Conservation (phyloP, 2,888 invertebrate genomes). For the Hydriomena furcata region DNA sequence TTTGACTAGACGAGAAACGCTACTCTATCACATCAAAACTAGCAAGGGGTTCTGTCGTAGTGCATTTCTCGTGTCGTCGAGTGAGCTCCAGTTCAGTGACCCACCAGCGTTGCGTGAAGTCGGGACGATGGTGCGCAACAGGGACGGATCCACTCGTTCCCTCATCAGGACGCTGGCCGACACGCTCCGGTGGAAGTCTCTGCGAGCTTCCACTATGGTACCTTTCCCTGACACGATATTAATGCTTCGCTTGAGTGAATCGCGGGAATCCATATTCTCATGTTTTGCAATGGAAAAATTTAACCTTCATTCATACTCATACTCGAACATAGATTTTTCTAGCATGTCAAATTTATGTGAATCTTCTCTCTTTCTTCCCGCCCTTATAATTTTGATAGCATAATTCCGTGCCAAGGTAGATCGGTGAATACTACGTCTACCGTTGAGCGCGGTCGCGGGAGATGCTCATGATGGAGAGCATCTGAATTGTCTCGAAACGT, state of each 20-base stretch:
- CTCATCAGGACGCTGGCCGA: slow-evolving; percentile 74
- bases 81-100: slow-evolving; percentile 71
- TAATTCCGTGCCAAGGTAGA: too few relatives aligned
- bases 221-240: slow-evolving; percentile 46
- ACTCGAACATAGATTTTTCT: too few relatives aligned
- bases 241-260: slow-evolving; percentile 34
- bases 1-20: slow-evolving; percentile 43
- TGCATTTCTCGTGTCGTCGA: slow-evolving; percentile 49
- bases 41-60: slow-evolving; percentile 52
- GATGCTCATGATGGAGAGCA: too few relatives aligned
- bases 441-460: too few relatives aligned
- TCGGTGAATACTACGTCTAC: too few relatives aligned
- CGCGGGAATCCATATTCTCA: slow-evolving; percentile 1
- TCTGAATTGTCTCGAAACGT: too few relatives aligned
- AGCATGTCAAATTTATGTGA: too few relatives aligned
- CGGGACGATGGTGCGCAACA: slow-evolving; percentile 77
- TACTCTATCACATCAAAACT: slow-evolving; percentile 52
- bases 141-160: slow-evolving; percentile 72
- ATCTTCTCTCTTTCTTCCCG: too few relatives aligned
- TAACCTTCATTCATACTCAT: too few relatives aligned
- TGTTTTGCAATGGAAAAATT: neutral
- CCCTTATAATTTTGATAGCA: too few relatives aligned
- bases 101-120: slow-evolving; percentile 76
- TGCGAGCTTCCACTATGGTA: slow-evolving; percentile 68
- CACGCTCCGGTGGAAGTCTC: slow-evolving; percentile 73